Base-by-base conservation (phyloP, 1,140 invertebrate genomes). In the Vollenhovia emeryi region DNA sequence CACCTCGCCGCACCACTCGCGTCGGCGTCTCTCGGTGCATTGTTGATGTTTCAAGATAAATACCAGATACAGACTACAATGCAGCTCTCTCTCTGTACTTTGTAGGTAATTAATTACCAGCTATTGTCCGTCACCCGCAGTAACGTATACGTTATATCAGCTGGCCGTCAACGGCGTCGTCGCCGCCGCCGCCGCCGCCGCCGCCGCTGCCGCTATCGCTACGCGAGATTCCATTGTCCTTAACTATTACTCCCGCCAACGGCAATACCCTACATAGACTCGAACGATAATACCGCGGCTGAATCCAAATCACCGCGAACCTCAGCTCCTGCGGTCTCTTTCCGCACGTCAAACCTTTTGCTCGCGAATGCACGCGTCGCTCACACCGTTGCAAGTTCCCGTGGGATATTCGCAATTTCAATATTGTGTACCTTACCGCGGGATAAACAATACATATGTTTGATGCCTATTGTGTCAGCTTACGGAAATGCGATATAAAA, bases 21-120 rank as follows among this genome's bases (percentile, higher is more conserved):
- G 69, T 73, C 83, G 24, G 33, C 59, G 78, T 86, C 87, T 88
- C 88, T 57, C 66, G 50, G 84, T 90, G 90, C 91, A 93, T 92
- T 92, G 92, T 92, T 92, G 89, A 91, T 92, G 90, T 92, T 92
- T 90, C 92, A 92, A 93, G 93, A 93, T 93, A 93, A 93, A 92
- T 93, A 93, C 91, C 92, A 92, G 92, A 92, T 93, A 92, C 88
- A 89, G 87, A 85, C 86, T 90, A 92, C 93, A 93, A 93, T 93
- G 84, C 92, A 36, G 86, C 79, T 90, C 87, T 90, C 87, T 80
- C 88, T 91, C 90, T 89, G 90, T 91, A 93, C 90, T 93, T 92
- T 92, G 93, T 93, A 91, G 92, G 91, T 91, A 92, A 93, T 93
- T 93, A 93, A 93, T 93, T 93, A 93, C 91, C 88, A 85, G 71